Evolutionary conservation across 2,113 vertebrate species (phyloP), one percentile per base, ranked within the genome.

Genomic region (Anas platyrhynchos): DNA sequence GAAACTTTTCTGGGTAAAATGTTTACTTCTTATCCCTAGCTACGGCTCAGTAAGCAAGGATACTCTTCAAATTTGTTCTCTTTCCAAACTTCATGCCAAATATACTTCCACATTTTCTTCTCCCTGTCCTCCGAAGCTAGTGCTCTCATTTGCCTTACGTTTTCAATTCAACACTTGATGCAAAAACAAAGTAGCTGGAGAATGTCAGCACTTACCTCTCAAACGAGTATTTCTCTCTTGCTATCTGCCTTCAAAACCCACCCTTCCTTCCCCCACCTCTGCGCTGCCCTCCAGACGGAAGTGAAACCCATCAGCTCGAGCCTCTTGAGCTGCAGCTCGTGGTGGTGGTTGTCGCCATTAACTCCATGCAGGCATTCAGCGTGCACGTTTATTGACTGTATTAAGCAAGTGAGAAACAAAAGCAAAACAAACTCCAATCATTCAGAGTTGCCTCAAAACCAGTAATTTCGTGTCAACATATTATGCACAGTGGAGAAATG

Each of bases 371-470:
- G 56, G n/a, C 69, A 1, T 16, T 46, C 81, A 16, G 44, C 2
- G 67, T 61, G 12, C 3, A 3, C 95, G 22, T 26, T 32, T 80
- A 27, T 82, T 95, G 96, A 85, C 89, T 81, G 87, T 11, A 16
- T 83, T 22, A 65, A 91, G 78, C 89, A 21, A 97, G 92, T 22
- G 38, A 94, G 94, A 91, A 93, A 97, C 94, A 96, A 96, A 96
- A 87, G 86, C 88, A 91, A 94, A 97, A 92, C 93, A 96, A 95
- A 94, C 96, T 94, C 94, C 93, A 96, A 89, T 96, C 96, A 96
- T 56, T 84, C 92, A 4, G 88, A 93, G 83, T 89, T 73, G 94
- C 95, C 93, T 96, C 96, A 72, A 96, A 96, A 81, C 96, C 92
- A 41, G 78, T 94, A 94, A 96, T 96, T 97, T 96, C 21, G 13